These are phyloP conservation scores for Lamellibrachia satsuma DNA, from an alignment of 2,888 invertebrate genomes.

Conservation along the genomic window DNA sequence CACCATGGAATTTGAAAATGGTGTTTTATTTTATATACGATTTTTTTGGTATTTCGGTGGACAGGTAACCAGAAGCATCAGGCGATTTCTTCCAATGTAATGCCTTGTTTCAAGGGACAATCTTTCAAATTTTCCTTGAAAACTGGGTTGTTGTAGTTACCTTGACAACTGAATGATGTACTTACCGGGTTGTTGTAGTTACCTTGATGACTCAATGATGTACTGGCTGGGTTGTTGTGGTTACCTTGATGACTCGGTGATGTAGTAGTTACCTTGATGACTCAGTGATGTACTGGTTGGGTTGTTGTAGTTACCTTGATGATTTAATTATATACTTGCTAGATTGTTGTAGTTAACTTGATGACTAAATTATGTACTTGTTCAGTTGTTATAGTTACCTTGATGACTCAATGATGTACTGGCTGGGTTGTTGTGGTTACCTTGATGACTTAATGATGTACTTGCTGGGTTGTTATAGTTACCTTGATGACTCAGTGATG, in stretches of 20 bases:
- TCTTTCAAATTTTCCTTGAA: no score
- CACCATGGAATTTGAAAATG: no score
- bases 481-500: no score
- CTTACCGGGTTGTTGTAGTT: conserved; percentile 73
- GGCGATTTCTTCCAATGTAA: no score
- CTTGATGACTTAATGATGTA: conserved; percentile 75
- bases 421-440: conserved; percentile 47
- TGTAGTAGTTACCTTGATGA: no score
- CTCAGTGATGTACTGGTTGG: not conserved
- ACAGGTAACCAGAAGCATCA: no score
- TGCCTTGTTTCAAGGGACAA: no score
- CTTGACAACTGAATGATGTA: conserved; percentile 75
- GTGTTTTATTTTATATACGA: no score
- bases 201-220: conserved; percentile 71
- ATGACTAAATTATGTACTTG: no score
- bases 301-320: conserved; percentile 53
- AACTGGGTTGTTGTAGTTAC: conserved; percentile 70
- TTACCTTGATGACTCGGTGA: no score
- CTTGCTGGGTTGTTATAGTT: conserved; percentile 73
- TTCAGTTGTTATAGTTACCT: no score
- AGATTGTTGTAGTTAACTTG: conserved; percentile 66
- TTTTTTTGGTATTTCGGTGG: no score
- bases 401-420: not conserved
- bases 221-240: conserved; percentile 76
- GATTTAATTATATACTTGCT: conserved; percentile 80